These are phyloP conservation scores for Parelbella ahira DNA, from an alignment of 2,888 invertebrate genomes.

Conservation along the genomic window DNA sequence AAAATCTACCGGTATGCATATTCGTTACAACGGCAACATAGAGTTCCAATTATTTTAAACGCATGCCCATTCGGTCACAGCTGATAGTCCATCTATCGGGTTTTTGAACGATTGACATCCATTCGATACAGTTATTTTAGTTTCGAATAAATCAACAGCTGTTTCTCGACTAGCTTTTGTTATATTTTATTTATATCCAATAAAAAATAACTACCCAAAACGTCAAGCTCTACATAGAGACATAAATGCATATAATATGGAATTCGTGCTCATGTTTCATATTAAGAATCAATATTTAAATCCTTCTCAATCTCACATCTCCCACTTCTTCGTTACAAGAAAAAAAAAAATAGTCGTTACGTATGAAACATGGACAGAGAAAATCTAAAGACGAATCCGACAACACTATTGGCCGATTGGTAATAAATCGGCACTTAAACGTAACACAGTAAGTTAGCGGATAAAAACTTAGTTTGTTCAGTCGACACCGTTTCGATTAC, in stretches of 20 bases:
- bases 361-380: not conserved
- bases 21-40: too few species aligned
- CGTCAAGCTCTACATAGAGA: too few species aligned
- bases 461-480: conserved; percentile 65
- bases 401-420: conserved; percentile 37
- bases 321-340: too few species aligned
- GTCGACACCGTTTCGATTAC: conserved; percentile 55
- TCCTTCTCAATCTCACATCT: too few species aligned
- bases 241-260: too few species aligned
- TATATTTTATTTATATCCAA: too few species aligned
- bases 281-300: too few species aligned
- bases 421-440: conserved; percentile 53
- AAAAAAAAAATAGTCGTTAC: too few species aligned
- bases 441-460: conserved; percentile 52
- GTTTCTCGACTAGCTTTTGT: too few species aligned
- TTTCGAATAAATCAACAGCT: conserved; percentile 4
- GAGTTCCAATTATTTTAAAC: conserved; percentile 23
- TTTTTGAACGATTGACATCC: conserved; percentile 20
- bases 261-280: too few species aligned
- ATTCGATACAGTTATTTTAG: conserved; percentile 16
- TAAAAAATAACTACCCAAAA: too few species aligned
- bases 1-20: too few species aligned
- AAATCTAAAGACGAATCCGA: not conserved
- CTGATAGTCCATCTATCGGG: conserved; percentile 14
- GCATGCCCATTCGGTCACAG: conserved; percentile 15